Evolutionary conservation across 1,140 invertebrate species (phyloP), one percentile per base, ranked within the genome.

Genomic region (Lucilia sericata): DNA sequence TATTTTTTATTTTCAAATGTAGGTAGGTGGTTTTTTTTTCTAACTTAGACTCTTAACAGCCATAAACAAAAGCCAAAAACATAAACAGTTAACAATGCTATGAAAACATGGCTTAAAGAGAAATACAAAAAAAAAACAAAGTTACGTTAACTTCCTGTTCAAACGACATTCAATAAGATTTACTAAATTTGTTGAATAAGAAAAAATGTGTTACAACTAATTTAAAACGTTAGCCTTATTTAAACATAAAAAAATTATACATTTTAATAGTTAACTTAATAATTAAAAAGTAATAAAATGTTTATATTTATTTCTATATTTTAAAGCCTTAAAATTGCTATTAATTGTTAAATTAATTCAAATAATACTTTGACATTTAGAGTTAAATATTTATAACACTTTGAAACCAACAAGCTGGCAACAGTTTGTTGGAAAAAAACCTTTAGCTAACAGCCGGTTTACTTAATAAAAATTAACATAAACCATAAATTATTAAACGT

Each of bases 141-240:
- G 42, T 80, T 80, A 80, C 36, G 36, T 78, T 78, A 78, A 80
- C 76, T 80, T 80, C 76, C 76, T 80, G 76, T 80, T 80, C 76
- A 25, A 51, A 51, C 76, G 36, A 49, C 76, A 80, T 80, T 80
- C 47, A 80, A 19, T 80, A 49, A 7, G 49, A 80, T 80, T 80
- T 47, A 51, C 42, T 49, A 49, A 19, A 49, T 80, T 80, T 80
- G 19, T 8, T 21, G 10, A 49, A 76, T 7, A 30, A 47, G 34
- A 78, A 78, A n/a, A 80, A 49, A 21, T 80, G 42, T 80, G 76
- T 80, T 80, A 80, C 74, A 80, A 80, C n/a, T 51, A n/a, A 42
- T 51, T 49, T 70, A 25, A 70, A 70, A 12, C 7, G 51, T 21
- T n/a, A 19, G 25, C 25, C 3, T 30, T 30, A 30, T 2, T 30